Percentiles rank a stretch among this genome's conserved stretches.
Conservation (phyloP, 1,140 invertebrate species). For the Solenopsis fugax region DNA sequence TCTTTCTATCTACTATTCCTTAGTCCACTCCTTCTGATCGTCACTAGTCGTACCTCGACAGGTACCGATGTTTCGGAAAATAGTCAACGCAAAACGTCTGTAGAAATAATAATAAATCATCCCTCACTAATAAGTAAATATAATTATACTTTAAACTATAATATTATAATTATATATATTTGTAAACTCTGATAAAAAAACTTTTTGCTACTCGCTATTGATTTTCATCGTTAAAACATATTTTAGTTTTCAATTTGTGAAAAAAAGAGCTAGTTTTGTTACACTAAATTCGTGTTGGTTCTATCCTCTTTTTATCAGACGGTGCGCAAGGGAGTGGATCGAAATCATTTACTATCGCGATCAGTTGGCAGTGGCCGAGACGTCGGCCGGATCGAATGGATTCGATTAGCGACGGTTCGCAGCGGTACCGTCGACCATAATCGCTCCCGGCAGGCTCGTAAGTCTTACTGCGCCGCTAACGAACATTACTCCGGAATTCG, state of each 20-base stretch:
- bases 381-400: constrained; percentile 60
- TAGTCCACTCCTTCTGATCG: neutral
- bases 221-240: neutral
- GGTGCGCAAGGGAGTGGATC: constrained; percentile 45
- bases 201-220: neutral
- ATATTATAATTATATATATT: neutral
- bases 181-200: neutral
- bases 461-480: constrained; percentile 66
- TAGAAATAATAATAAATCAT: neutral
- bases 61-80: neutral
- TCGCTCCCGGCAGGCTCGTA: constrained; percentile 72
- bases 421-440: constrained; percentile 60
- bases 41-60: constrained; percentile 32
- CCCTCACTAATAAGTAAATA: neutral
- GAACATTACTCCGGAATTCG: constrained; percentile 63
- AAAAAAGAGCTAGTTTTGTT: neutral
- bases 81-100: neutral
- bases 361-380: constrained; percentile 31
- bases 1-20: constrained; percentile 39
- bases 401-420: constrained; percentile 67
- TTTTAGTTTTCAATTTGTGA: constrained; percentile 4
- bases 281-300: neutral
- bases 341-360: constrained; percentile 65
- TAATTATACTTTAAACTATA: neutral
- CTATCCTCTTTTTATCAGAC: constrained; percentile 17